Percentiles rank a stretch among this genome's conserved stretches.
These are phyloP conservation scores for Epinephelus malabaricus DNA, from an alignment of 2,797 vertebrate genomes.

Conservation along the genomic window DNA sequence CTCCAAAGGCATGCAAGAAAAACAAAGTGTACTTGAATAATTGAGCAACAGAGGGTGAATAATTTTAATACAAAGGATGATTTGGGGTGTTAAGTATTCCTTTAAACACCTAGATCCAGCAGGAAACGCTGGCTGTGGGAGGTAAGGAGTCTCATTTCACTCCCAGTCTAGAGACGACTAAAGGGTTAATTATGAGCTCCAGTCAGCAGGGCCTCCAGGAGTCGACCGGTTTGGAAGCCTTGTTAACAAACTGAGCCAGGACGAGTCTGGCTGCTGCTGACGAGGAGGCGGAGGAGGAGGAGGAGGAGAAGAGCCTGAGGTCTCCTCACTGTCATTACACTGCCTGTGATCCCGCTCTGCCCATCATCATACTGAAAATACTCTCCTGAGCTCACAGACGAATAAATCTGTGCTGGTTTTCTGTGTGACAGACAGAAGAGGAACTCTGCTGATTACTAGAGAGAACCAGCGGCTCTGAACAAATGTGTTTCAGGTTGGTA, in stretches of 20 bases:
- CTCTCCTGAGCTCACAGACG: constrained; percentile 35
- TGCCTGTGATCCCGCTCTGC: constrained; percentile 29
- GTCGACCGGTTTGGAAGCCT: constrained; percentile 27
- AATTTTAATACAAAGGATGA: no score
- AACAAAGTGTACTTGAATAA: no score
- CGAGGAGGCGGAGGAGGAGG: background rate
- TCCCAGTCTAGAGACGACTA: background rate
- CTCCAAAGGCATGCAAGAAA: no score
- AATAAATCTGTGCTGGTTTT: constrained; percentile 31
- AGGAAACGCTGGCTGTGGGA: background rate
- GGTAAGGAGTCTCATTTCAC: background rate
- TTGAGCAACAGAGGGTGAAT: no score
- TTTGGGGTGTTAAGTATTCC: no score
- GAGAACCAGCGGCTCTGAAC: constrained; percentile 4
- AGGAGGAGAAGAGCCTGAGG: constrained; percentile 43
- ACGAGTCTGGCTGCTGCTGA: constrained; percentile 15
- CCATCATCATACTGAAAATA: constrained; percentile 49
- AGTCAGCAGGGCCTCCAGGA: constrained; percentile 32
- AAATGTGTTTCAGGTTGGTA: background rate
- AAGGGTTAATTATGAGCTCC: constrained; percentile 49
- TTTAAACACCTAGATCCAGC: background rate
- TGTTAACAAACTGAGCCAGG: constrained; percentile 24
- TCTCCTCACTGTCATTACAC: constrained; percentile 59
- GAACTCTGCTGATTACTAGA: background rate
- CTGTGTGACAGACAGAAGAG: background rate